Conservation (phyloP, 2,888 invertebrate genomes). For the Ichneumoninae sp. region DNA sequence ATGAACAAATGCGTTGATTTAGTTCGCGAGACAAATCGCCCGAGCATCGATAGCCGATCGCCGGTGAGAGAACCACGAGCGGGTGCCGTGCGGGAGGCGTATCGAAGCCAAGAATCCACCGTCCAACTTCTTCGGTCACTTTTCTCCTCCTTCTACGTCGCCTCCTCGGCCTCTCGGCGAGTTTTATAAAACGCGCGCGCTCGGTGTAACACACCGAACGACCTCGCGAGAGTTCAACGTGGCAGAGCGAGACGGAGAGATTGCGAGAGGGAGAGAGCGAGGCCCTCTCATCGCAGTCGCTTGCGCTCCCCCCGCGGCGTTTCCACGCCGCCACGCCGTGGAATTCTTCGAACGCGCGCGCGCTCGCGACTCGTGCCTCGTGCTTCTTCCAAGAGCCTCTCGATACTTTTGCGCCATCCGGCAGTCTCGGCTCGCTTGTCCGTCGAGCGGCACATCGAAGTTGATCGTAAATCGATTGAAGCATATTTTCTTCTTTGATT, state of each 20-base stretch:
- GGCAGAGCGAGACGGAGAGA: constrained; percentile 30
- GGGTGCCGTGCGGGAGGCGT: constrained; percentile 3
- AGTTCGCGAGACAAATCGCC: not conserved
- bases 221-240: constrained; percentile 65
- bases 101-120: constrained; percentile 1
- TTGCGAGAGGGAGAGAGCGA: constrained; percentile 19
- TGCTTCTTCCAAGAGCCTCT: constrained; percentile 12
- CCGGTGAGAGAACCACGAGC: not conserved
- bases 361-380: constrained; percentile 30
- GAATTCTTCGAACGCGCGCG: constrained; percentile 54
- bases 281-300: constrained; percentile 5
- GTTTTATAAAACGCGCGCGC: constrained; percentile 53
- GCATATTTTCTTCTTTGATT: no score
- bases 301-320: not conserved
- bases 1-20: not conserved
- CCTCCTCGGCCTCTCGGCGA: constrained; percentile 38
- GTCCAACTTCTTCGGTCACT: constrained; percentile 28
- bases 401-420: no score
- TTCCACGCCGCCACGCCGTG: constrained; percentile 37
- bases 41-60: constrained; percentile 1
- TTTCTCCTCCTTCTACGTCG: constrained; percentile 19
- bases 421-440: no score
- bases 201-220: constrained; percentile 52
- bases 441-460: no score
- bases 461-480: no score